Base-by-base conservation (phyloP, 2,797 vertebrate species). In the Oreonectes daqikongensis region DNA sequence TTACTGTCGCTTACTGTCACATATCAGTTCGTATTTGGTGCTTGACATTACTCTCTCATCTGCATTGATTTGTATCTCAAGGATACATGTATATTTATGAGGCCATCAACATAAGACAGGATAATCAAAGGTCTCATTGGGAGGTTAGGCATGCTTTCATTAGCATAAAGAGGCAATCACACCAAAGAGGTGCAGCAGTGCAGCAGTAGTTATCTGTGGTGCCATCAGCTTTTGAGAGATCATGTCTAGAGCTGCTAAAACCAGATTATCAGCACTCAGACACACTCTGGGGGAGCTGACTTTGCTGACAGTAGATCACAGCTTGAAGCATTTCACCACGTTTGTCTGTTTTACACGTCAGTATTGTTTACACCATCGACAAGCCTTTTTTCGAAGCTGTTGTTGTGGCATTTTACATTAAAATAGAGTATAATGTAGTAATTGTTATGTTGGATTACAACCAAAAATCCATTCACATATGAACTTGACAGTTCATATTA, bases 71-170 rank as follows among this genome's bases (percentile, higher is more conserved):
- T 72, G 69, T 69, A 60, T 72, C 77, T 79, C 71, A 77, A 60
- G 73, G 76, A 72, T 77, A 55, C 82, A 85, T 81, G 81, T 78
- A 79, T 84, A 84, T 84, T 84, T 81, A 84, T 84, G 79, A 84
- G 53, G 69, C 46, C 70, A 84, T 82, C 75, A 48, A 8, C 38
- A 14, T 80, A 73, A 75, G 81, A 83, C 72, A 32, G 66, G 52
- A 42, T 78, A 84, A 71, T 75, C 82, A 83, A 78, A 48, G 75
- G 72, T 68, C 77, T 74, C 75, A 18, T 61, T 69, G 70, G 22
- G 35, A 77, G 83, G 55, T 77, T 79, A 87, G 82, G 74, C 61
- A 77, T 79, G 73, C 76, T 70, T 82, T 82, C 42, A 85, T 84
- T 75, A 81, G 42, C 72, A 77, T 83, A 72, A 79, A 76, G 68